Percentiles rank a stretch among this genome's conserved stretches.
Evolutionary conservation across 2,113 vertebrate species (phyloP).

Genomic region (Pelmatolapia mariae): DNA sequence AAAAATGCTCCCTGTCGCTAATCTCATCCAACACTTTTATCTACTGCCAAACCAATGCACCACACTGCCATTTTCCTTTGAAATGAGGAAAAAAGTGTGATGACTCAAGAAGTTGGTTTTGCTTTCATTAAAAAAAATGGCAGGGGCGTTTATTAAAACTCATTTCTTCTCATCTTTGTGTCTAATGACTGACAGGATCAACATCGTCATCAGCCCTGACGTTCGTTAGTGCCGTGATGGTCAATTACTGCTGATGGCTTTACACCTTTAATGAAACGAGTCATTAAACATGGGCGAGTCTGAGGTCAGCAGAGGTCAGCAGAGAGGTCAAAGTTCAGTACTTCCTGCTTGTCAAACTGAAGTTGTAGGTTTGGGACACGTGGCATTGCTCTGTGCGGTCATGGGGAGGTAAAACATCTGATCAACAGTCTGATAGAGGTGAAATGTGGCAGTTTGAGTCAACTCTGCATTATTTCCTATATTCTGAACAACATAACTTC

Average conservation of each 20-base stretch:
- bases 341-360: neutral
- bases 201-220: neutral
- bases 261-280: neutral
- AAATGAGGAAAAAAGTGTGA: neutral
- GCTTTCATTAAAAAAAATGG: neutral
- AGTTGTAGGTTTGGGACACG: neutral
- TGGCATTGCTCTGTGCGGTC: neutral
- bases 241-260: neutral
- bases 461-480: neutral
- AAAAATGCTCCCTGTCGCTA: neutral
- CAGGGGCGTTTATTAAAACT: neutral
- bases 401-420: neutral
- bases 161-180: neutral
- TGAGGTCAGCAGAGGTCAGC: neutral
- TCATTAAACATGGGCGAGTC: neutral
- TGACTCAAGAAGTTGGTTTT: neutral
- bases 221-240: neutral
- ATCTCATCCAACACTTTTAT: neutral
- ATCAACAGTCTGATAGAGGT: neutral
- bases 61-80: neutral
- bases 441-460: neutral
- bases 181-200: neutral
- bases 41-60: neutral
- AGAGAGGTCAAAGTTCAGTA: neutral
- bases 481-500: neutral